A percentile compares a stretch with the other conserved stretches of the same genome.
Evolutionary conservation across 2,888 invertebrate genomes (phyloP).

Genomic region (Dysmachus trigonus): DNA sequence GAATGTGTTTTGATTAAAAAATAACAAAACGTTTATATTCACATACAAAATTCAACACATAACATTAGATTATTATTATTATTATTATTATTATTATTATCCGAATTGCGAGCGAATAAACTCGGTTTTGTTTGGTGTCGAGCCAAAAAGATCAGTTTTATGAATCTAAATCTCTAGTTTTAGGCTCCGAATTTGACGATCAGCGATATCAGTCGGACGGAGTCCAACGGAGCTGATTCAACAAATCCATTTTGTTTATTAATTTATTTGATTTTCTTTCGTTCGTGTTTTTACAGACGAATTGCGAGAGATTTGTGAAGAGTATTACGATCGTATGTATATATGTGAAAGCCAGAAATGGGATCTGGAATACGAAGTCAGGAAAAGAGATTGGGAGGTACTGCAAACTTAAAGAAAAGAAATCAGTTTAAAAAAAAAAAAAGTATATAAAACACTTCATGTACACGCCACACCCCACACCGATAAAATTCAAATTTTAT

Average conservation of each 20-base stretch:
- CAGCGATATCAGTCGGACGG: neutral
- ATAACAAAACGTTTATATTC: constrained; percentile 32
- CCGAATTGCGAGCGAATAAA: neutral
- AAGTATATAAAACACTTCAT: constrained; percentile 27
- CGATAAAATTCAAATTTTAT: neutral
- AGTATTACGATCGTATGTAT: constrained; percentile 96
- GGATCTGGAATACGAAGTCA: constrained; percentile 99
- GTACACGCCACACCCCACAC: neutral
- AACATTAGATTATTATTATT: constrained; percentile 34
- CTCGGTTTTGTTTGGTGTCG: neutral
- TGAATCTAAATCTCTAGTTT: neutral
- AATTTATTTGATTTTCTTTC: constrained; percentile 38
- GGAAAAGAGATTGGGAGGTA: constrained; percentile 99
- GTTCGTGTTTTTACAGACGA: constrained; percentile 63
- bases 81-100: no score
- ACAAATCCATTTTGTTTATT: neutral
- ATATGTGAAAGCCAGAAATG: constrained; percentile 99
- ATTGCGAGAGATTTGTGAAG: constrained; percentile 93
- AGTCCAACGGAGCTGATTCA: neutral
- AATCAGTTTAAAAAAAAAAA: constrained; percentile 45
- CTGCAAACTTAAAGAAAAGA: constrained; percentile 65
- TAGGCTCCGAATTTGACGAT: neutral
- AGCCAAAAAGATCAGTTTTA: neutral
- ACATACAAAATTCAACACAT: constrained; percentile 32
- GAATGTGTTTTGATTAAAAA: constrained; percentile 29